Conservation (phyloP, 2,113 vertebrate genomes). For the Muntiacus muntjak region DNA sequence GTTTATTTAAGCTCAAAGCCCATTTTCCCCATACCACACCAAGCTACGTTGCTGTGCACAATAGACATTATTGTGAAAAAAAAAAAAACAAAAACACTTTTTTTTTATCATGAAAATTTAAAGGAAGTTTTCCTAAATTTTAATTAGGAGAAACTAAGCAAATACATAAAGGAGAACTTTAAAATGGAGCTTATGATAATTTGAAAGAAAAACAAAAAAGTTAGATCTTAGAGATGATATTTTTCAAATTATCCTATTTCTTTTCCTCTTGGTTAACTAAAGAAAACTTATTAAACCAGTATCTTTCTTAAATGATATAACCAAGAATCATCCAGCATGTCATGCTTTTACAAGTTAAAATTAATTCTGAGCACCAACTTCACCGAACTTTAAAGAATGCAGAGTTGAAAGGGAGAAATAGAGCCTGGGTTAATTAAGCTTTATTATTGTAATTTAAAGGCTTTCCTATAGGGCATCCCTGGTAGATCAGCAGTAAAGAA, state of each 20-base stretch:
- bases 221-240: not conserved
- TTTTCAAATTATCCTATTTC: not conserved
- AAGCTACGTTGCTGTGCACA: not conserved
- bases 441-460: not conserved
- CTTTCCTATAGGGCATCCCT: not conserved
- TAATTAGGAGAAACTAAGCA: not conserved
- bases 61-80: not conserved
- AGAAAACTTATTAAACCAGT: not conserved
- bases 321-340: not conserved
- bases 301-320: not conserved
- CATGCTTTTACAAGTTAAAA: not conserved
- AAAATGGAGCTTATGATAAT: not conserved
- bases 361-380: not conserved
- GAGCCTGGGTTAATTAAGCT: not conserved
- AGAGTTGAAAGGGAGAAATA: not conserved
- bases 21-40: fast-evolving
- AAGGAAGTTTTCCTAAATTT: not conserved
- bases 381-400: not conserved
- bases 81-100: not conserved
- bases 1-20: not conserved
- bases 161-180: not conserved
- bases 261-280: not conserved
- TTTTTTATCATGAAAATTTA: not conserved
- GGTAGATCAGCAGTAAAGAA: not conserved
- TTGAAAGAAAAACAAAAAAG: not conserved